Conservation (phyloP, 2,888 invertebrate genomes). For the Stenurella melanura region DNA sequence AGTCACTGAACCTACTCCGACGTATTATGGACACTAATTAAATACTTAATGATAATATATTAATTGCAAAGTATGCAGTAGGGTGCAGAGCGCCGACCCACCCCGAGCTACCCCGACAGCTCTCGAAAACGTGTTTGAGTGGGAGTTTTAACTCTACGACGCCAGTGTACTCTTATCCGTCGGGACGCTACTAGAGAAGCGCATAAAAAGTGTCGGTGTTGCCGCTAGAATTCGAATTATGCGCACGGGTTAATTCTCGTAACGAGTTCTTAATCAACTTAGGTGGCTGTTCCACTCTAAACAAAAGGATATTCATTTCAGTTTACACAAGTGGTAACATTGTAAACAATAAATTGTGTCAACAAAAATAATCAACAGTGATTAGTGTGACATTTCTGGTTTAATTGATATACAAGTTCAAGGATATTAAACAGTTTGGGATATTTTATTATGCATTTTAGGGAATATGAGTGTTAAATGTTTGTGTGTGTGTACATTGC, state of each 20-base stretch:
- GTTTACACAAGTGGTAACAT: background rate
- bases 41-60: conserved; percentile 72
- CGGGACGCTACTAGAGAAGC: conserved; percentile 57
- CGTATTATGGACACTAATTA: conserved; percentile 70
- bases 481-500: conserved; percentile 48
- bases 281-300: conserved; percentile 37
- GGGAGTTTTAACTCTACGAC: conserved; percentile 58
- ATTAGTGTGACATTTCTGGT: background rate
- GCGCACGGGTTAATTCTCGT: conserved; percentile 45
- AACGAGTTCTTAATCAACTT: conserved; percentile 32
- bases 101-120: conserved; percentile 63
- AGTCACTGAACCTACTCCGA: conserved; percentile 66
- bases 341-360: conserved; percentile 1
- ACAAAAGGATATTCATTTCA: conserved; percentile 28
- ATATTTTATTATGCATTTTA: background rate
- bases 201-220: conserved; percentile 27
- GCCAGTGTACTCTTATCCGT: conserved; percentile 60
- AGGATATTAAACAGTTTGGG: background rate
- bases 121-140: conserved; percentile 59
- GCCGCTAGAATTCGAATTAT: conserved; percentile 45
- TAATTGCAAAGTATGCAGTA: conserved; percentile 72
- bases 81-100: conserved; percentile 68
- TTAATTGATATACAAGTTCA: background rate
- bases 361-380: background rate
- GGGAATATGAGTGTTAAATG: conserved; percentile 29